These are phyloP conservation scores for Sepiola atlantica DNA, from an alignment of 2,888 invertebrate species.

Conservation along the genomic window DNA sequence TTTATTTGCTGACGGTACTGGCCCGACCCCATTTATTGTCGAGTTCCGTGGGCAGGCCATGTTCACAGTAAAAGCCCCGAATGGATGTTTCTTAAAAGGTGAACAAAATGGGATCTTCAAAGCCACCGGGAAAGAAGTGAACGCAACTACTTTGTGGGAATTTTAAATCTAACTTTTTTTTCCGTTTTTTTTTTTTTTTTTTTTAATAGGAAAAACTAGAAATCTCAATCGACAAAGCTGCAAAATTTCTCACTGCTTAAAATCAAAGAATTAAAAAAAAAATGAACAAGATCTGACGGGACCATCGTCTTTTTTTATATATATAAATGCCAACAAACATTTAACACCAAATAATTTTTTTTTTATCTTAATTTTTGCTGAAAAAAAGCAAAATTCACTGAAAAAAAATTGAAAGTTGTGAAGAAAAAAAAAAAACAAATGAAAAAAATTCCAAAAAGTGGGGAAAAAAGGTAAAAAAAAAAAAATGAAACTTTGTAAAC, in stretches of 20 bases:
- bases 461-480: neutral
- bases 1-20: constrained; percentile 88
- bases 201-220: neutral
- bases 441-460: neutral
- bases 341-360: constrained; percentile 24
- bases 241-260: constrained; percentile 23
- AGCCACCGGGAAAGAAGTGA: constrained; percentile 59
- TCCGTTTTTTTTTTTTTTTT: neutral
- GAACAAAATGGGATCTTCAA: constrained; percentile 73
- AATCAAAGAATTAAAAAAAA: neutral
- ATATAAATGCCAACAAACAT: neutral
- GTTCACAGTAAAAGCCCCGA: constrained; percentile 87
- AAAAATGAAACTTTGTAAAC: neutral
- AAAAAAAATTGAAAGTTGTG: neutral
- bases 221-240: neutral
- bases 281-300: neutral
- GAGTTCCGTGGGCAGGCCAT: constrained; percentile 94
- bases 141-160: constrained; percentile 60
- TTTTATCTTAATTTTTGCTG: neutral
- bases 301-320: constrained; percentile 7
- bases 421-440: neutral
- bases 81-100: constrained; percentile 77
- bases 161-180: constrained; percentile 55
- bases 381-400: neutral
- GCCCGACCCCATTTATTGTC: constrained; percentile 89